Base-by-base conservation (phyloP, 2,113 vertebrate genomes). In the Capreolus pygargus region DNA sequence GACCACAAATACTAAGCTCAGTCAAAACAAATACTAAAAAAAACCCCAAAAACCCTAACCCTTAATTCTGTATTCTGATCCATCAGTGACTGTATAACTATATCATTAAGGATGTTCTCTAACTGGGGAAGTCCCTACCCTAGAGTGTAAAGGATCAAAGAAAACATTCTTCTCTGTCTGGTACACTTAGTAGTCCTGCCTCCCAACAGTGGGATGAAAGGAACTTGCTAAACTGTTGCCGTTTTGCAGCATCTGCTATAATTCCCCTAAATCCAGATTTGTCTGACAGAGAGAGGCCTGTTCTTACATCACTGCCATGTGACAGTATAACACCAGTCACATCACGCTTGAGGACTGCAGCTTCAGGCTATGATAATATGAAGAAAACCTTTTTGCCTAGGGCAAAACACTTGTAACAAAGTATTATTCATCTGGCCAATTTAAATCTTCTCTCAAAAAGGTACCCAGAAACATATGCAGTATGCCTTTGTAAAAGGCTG, bases 241-340 rank as follows among this genome's bases (percentile, higher is more conserved):
- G 98, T 99, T 99, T 99, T 99, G 98, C 99, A 99, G 99, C 99
- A 99, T 99, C 99, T 99, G 99, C 99, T 99, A 99, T 99, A 99
- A 99, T 99, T 99, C 99, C 99, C 98, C 98, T 99, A 99, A 99
- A 99, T 99, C 99, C 99, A 99, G 99, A 99, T 99, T 99, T 99
- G 99, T 98, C 99, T 99, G 99, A 99, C 99, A 99, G 98, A 98
- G 98, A 99, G 98, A 98, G 98, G 98, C 98, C 98, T 97, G 98
- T 98, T 98, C 99, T 99, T 98, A 99, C 99, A 99, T 99, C 99
- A 99, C 64, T 98, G 98, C 99, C 99, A 99, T 99, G 99, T 99
- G 99, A 99, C 98, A 98, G 98, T 98, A 28, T 98, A 99, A 99
- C 98, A 98, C 98, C 98, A 98, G 98, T 99, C 98, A 98, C 99